A percentile compares a stretch with the other conserved stretches of the same genome.
These are phyloP conservation scores for Netelia melanura DNA, from an alignment of 2,888 invertebrate genomes.

Conservation along the genomic window DNA sequence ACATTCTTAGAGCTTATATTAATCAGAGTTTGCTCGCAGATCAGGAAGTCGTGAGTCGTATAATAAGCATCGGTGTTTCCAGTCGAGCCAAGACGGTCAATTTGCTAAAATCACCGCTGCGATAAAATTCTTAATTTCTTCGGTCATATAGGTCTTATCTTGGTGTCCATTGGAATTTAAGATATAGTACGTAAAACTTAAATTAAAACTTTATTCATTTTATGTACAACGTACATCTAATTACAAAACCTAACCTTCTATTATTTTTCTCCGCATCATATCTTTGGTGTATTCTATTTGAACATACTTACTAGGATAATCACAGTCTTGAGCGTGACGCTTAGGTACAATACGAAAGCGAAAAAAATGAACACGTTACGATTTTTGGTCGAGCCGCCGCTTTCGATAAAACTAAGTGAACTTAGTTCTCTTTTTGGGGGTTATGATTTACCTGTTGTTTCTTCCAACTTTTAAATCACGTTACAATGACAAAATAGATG, in stretches of 20 bases:
- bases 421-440: not conserved
- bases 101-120: not conserved
- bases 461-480: conserved; percentile 30
- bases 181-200: conserved; percentile 29
- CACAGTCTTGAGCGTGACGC: conserved; percentile 79
- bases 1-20: too few relatives aligned
- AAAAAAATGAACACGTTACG: conserved; percentile 28
- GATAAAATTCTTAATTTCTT: not conserved
- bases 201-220: conserved; percentile 51
- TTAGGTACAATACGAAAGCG: conserved; percentile 36
- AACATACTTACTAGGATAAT: conserved; percentile 81
- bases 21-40: too few relatives aligned
- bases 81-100: too few relatives aligned
- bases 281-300: conserved; percentile 59
- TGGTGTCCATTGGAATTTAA: too few relatives aligned
- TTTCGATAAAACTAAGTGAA: conserved; percentile 5
- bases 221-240: conserved; percentile 74
- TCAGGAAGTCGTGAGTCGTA: too few relatives aligned
- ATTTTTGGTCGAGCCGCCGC: conserved; percentile 45
- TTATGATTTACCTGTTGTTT: not conserved
- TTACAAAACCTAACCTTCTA: not conserved
- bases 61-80: too few relatives aligned
- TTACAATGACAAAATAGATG: conserved; percentile 51
- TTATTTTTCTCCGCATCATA: conserved; percentile 30
- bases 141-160: too few relatives aligned